phyloP scores from a whole-genome alignment of 2,797 vertebrate species.

The Halcyon leucocephala region DNA sequence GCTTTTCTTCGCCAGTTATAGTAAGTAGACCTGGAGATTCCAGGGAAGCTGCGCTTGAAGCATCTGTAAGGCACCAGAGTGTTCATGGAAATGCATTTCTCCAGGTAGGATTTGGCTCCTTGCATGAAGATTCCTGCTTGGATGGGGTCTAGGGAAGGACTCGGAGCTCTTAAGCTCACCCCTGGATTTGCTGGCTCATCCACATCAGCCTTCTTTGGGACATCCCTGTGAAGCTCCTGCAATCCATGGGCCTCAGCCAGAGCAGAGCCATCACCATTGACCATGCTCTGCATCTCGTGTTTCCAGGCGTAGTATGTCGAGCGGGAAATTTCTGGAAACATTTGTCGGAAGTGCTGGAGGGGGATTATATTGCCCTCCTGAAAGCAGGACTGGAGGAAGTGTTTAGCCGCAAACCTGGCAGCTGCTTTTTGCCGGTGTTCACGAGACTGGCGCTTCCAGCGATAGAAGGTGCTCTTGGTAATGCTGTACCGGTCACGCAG shows the following conservation, averaged over 20 bases:
- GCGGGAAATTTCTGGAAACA: constrained; percentile 93
- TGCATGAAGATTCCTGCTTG: constrained; percentile 85
- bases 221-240: constrained; percentile 74
- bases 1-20: constrained; percentile 98
- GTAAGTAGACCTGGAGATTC: constrained; percentile 95
- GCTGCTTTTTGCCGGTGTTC: constrained; percentile 91
- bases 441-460: constrained; percentile 92
- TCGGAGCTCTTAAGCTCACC: constrained; percentile 66
- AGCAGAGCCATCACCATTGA: constrained; percentile 63
- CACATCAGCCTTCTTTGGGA: constrained; percentile 80
- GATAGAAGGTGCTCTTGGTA: constrained; percentile 94
- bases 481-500: constrained; percentile 90
- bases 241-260: constrained; percentile 55
- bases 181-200: constrained; percentile 33
- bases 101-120: constrained; percentile 90
- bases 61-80: constrained; percentile 89
- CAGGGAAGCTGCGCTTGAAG: constrained; percentile 92
- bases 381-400: constrained; percentile 91
- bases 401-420: constrained; percentile 92
- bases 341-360: constrained; percentile 89
- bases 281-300: constrained; percentile 86
- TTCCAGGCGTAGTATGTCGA: constrained; percentile 98
- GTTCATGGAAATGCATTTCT: constrained; percentile 91
- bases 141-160: constrained; percentile 23
- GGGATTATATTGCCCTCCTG: constrained; percentile 87